Percentiles rank a stretch among this genome's conserved stretches.
These are phyloP conservation scores for Teleopsis dalmanni DNA, from an alignment of 1,140 invertebrate species.

Conservation along the genomic window DNA sequence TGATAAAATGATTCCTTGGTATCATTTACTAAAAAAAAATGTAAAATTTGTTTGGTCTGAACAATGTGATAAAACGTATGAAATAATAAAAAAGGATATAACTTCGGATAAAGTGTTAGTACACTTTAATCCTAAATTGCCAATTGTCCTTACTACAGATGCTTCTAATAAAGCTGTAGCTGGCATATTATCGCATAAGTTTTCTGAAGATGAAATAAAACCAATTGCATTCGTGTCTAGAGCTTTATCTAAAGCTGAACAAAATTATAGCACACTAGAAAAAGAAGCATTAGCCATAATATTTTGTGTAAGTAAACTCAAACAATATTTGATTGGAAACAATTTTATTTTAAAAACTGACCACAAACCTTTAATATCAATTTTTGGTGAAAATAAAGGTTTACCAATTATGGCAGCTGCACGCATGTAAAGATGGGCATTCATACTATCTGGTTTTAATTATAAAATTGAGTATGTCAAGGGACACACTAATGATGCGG, in stretches of 20 bases:
- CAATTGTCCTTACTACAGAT: constrained; percentile 14
- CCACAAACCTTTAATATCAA: constrained; percentile 43
- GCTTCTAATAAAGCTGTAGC: constrained; percentile 13
- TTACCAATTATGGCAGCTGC: constrained; percentile 18
- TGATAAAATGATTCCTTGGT: constrained; percentile 19
- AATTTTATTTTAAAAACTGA: constrained; percentile 37
- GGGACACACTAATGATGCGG: constrained; percentile 5
- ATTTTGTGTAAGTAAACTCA: constrained; percentile 3
- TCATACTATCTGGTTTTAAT: constrained; percentile 31
- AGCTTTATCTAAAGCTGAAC: constrained; percentile 41
- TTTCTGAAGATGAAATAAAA: constrained; percentile 16
- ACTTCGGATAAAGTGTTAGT: constrained; percentile 17
- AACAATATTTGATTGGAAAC: constrained; percentile 7
- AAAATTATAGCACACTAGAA: constrained; percentile 41
- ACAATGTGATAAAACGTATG: constrained; percentile 23
- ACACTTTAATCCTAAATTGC: constrained; percentile 15
- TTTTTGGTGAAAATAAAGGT: constrained; percentile 27
- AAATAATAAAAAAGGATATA: constrained; percentile 24
- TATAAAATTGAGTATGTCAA: constrained; percentile 34
- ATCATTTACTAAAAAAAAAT: constrained; percentile 23
- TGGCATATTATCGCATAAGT: constrained; percentile 14
- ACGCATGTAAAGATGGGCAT: constrained; percentile 29
- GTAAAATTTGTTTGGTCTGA: constrained; percentile 19
- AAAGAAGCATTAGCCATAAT: constrained; percentile 18
- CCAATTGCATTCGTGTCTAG: constrained; percentile 46